phyloP scores from a whole-genome alignment of 2,113 vertebrate species.

The Calyptommatus sinebrachiatus region DNA sequence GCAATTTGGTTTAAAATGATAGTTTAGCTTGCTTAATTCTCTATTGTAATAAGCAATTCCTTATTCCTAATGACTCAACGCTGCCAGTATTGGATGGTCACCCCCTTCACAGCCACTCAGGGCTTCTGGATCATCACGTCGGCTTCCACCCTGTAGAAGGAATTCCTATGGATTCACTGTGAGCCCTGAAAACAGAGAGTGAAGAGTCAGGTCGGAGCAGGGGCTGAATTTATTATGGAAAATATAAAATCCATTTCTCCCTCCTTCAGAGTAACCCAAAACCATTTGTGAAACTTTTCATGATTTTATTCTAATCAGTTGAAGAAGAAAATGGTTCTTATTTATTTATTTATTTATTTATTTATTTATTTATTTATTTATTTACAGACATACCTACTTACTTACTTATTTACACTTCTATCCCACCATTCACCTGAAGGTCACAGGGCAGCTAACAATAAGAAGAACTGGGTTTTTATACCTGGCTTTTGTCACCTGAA shows the following conservation, averaged over 20 bases:
- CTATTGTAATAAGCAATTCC: conserved; percentile 78
- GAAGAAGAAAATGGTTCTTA: no score
- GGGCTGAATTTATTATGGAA: neutral
- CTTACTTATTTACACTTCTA: no score
- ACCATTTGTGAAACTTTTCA: neutral
- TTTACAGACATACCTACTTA: no score
- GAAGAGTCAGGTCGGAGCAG: conserved; percentile 12
- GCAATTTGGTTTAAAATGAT: conserved; percentile 90
- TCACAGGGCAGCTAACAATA: no score
- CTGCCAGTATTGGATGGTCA: conserved; percentile 67
- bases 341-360: no score
- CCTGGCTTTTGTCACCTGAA: no score
- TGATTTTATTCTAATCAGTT: neutral
- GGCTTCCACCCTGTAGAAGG: conserved; percentile 56
- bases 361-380: no score
- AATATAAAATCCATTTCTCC: neutral
- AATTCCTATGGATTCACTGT: conserved; percentile 81
- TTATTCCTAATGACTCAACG: conserved; percentile 67
- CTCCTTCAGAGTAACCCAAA: neutral
- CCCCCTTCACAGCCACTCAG: conserved; percentile 63
- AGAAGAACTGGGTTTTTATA: no score
- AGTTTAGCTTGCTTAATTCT: conserved; percentile 81
- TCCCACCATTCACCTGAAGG: no score
- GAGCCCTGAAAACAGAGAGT: conserved; percentile 81
- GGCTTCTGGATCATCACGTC: conserved; percentile 66